Evolutionary conservation across 2,888 invertebrate species (phyloP).

Genomic region (Cosmia trapezina): DNA sequence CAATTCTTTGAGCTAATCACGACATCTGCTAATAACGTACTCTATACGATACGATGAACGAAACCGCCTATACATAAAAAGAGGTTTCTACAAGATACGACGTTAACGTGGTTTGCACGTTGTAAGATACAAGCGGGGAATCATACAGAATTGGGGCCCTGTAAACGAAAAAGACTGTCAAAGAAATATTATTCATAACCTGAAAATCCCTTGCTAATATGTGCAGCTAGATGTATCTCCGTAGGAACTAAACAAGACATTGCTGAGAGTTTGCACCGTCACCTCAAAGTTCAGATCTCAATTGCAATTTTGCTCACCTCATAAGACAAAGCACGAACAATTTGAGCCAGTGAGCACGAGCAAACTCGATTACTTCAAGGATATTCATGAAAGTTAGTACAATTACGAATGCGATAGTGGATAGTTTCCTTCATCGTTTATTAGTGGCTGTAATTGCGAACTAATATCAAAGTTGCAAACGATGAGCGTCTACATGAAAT

Average conservation of each 20-base stretch:
- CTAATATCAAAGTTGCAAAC: constrained; percentile 50
- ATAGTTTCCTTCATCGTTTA: constrained; percentile 46
- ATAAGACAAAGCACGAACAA: constrained; percentile 17
- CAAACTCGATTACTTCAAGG: constrained; percentile 50
- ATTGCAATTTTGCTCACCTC: constrained; percentile 27
- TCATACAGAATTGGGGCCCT: no score
- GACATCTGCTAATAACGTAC: no score
- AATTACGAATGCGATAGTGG: constrained; percentile 30
- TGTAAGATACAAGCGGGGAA: no score
- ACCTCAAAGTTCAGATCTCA: constrained; percentile 17
- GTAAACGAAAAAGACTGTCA: background rate
- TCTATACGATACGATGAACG: no score
- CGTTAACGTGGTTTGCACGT: no score
- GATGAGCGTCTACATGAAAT: constrained; percentile 35
- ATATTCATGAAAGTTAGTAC: constrained; percentile 46
- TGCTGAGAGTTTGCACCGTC: background rate
- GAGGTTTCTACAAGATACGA: no score
- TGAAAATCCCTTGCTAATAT: no score
- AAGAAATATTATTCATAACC: no score
- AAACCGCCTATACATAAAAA: no score
- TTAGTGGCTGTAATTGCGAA: constrained; percentile 40
- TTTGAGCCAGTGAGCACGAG: constrained; percentile 36
- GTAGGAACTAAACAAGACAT: background rate
- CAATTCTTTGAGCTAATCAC: no score
- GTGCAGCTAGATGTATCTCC: background rate